Base-by-base conservation (phyloP, 2,113 vertebrate genomes). In the Myiopsitta monachus region DNA sequence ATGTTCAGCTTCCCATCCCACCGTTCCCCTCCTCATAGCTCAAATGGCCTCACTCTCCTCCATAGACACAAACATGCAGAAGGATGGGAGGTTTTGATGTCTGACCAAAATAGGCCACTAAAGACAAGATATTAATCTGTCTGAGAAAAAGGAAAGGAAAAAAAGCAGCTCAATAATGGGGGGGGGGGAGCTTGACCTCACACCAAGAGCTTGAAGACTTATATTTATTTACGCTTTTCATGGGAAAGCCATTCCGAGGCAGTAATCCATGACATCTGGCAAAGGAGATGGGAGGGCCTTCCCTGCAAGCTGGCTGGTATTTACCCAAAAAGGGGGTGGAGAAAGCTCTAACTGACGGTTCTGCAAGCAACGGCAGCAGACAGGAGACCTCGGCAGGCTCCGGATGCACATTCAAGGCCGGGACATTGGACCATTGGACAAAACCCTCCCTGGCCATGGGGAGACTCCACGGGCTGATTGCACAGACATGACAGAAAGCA, bases 221-320 rank as follows among this genome's bases (percentile, higher is more conserved):
- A 1, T 77, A 95, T 96, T 96, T 97, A 96, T 93, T 95, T 96
- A 96, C 87, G 83, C 73, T 96, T 97, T 97, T 93, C 98, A 97
- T 98, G 97, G 97, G 94, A 97, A 97, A 95, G 79, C 96, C 15
- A 4, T 95, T 97, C 91, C 59, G 63, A 83, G 81, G 82, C 92
- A 96, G 94, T 94, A 97, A 97, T 96, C 96, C 96, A 95, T 52
- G 38, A 95, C 93, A 97, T 94, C 93, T 97, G 94, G 92, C 91
- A 94, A 64, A 88, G 86, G 96, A 94, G 95, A 83, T 79, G 92
- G 89, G 87, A 96, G 92, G 94, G 90, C 93, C 93, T 92, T 97
- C 79, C 64, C 80, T 95, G 54, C 39, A 87, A 91, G 94, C 83
- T 96, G 94, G 95, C 88, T 90, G 68, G 27, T 63, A 70, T 23